Conservation (phyloP, 2,888 invertebrate species). For the Hetaerina titia region DNA sequence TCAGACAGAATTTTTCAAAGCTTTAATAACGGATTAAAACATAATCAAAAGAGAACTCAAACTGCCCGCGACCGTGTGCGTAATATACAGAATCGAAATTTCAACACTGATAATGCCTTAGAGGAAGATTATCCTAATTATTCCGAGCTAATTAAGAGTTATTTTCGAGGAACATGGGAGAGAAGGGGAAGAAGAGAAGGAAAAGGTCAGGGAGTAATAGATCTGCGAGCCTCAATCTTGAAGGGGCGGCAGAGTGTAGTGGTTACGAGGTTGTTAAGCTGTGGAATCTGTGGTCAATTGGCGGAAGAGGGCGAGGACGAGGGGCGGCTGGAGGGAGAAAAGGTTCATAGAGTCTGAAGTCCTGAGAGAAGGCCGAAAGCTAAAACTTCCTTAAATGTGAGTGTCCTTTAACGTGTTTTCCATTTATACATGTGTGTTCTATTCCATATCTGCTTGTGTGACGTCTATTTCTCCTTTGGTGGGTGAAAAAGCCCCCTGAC, state of each 20-base stretch:
- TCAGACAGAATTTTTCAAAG: no score
- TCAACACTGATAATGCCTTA: background rate
- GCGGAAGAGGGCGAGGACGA: background rate
- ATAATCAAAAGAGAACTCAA: no score
- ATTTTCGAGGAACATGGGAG: background rate
- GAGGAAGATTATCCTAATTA: constrained; percentile 18
- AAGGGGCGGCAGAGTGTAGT: background rate
- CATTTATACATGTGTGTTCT: no score
- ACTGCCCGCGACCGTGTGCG: background rate
- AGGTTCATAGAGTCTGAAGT: background rate
- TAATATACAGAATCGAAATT: background rate
- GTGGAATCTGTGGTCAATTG: background rate
- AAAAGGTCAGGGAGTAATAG: constrained; percentile 29
- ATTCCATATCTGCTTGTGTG: no score
- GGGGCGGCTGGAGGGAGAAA: background rate
- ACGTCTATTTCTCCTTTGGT: no score
- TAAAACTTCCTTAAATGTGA: background rate
- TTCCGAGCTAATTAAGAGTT: constrained; percentile 27
- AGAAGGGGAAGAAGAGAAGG: background rate
- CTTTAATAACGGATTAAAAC: no score
- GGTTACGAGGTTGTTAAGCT: constrained; percentile 35
- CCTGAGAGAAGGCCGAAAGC: background rate
- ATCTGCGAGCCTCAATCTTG: background rate
- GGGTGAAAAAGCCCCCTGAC: no score
- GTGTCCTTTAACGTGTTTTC: background rate